Base-by-base conservation (phyloP, 2,888 invertebrate species). In the Ecliptopera silaceata region DNA sequence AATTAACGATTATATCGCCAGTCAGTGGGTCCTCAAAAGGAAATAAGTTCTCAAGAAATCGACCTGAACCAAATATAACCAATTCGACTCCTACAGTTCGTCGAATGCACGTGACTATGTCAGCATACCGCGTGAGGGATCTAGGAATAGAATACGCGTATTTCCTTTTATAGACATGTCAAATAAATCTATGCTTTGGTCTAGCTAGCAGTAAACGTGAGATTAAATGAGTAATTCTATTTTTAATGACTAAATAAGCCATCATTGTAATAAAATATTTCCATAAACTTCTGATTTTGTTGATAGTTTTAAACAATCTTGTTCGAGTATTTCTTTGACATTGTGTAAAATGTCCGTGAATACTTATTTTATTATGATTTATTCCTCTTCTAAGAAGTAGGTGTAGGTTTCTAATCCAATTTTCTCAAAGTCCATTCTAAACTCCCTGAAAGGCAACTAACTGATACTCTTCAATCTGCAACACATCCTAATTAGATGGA, bases 71-170 rank as follows among this genome's bases (percentile, higher is more conserved):
- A 68, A 80, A 80, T 81, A 80, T 74, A 69, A 63, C 57, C 61
- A 64, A 71, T 74, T 72, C 61, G 68, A 60, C 72, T 75, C 67
- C 72, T 72, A 68, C 59, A 62, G 67, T 69, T 72, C 75, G 75
- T 72, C 69, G 71, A 66, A 68, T 50, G 66, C 76, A 75, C 76
- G 75, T 80, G 81, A 74, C 72, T 69, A 62, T 62, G 56, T 36
- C 55, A 44, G 29, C 29, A 18, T 22, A 42, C 49, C 31, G 58
- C 42, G 63, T 59, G 66, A 59, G 64, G 61, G 56, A 56, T 49
- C 31, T 46, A 11, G 41, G 36, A 54, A 61, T 57, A 58, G 60
- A 56, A 60, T 61, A 63, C 63, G 62, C 68, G 64, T 70, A 72
- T 70, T 68, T 64, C 58, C 41, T 54, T 61, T 49, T 61, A 58